phyloP scores from a whole-genome alignment of 2,113 vertebrate species.

The Oreotrochilus melanogaster region DNA sequence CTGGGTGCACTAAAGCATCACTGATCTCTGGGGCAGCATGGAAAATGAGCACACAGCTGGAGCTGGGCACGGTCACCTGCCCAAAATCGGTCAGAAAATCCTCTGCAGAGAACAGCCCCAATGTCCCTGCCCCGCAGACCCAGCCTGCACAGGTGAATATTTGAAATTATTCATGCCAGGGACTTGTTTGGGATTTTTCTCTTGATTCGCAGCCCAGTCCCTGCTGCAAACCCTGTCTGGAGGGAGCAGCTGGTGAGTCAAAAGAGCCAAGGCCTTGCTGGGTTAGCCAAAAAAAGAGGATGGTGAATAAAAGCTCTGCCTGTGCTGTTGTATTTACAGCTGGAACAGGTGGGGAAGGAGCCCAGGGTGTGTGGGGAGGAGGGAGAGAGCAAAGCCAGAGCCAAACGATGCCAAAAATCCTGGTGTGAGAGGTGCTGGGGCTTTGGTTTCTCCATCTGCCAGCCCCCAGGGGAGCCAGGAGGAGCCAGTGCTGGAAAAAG shows the following conservation, averaged over 20 bases:
- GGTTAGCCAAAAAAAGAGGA: neutral
- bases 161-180: neutral
- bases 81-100: neutral
- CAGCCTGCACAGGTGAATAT: neutral
- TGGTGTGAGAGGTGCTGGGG: fast-evolving
- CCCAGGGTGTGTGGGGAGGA: neutral
- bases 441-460: neutral
- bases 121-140: neutral
- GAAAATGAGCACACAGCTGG: fast-evolving
- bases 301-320: neutral
- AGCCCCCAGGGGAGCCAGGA: fast-evolving
- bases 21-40: fast-evolving
- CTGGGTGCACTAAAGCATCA: neutral
- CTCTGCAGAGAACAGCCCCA: too few relatives aligned
- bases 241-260: neutral
- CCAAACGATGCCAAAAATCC: fast-evolving
- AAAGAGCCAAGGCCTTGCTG: neutral
- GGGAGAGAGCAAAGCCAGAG: neutral
- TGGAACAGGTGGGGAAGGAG: too few relatives aligned
- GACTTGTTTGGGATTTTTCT: neutral
- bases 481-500: neutral
- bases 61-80: neutral
- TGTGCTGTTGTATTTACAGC: neutral
- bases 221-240: neutral
- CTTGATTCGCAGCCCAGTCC: neutral